Percentiles rank a stretch among this genome's conserved stretches.
These are phyloP conservation scores for Nudaria mundana DNA, from an alignment of 2,888 invertebrate species.

Conservation along the genomic window DNA sequence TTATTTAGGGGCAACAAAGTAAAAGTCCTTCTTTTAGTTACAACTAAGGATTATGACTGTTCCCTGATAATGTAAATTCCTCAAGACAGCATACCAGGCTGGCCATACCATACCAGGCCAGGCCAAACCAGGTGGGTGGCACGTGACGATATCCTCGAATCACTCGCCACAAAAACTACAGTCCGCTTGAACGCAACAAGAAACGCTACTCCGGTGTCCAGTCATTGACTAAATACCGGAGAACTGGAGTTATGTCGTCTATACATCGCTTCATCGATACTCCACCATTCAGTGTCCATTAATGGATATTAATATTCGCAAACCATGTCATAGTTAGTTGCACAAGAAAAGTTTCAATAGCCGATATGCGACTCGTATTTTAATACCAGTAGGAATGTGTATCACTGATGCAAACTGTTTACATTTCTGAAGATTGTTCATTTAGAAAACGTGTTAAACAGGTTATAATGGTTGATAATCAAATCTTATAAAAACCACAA, in stretches of 20 bases:
- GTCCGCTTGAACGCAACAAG: conserved; percentile 26
- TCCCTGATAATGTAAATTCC: conserved; percentile 9
- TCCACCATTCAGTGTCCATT: conserved; percentile 12
- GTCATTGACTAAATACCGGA: conserved; percentile 32
- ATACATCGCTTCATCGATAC: conserved; percentile 27
- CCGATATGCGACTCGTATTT: too few relatives aligned
- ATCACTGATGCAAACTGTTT: too few relatives aligned
- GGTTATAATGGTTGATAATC: too few relatives aligned
- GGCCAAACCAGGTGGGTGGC: conserved; percentile 33
- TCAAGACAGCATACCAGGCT: conserved; percentile 9
- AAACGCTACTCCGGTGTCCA: conserved; percentile 22
- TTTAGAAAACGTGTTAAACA: too few relatives aligned
- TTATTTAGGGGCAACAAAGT: too few relatives aligned
- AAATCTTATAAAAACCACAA: too few relatives aligned
- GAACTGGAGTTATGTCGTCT: conserved; percentile 30
- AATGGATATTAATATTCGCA: conserved; percentile 12
- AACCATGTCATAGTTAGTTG: conserved; percentile 14
- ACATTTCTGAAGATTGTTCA: not conserved
- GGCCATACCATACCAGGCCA: too few relatives aligned
- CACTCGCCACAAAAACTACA: conserved; percentile 36
- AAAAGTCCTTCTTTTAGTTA: not conserved
- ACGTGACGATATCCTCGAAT: conserved; percentile 29
- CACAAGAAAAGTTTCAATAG: conserved; percentile 8
- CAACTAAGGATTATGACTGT: conserved; percentile 1
- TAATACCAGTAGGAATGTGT: too few relatives aligned